These are phyloP conservation scores for Barypeithes pellucidus DNA, from an alignment of 2,888 invertebrate genomes.

Conservation along the genomic window DNA sequence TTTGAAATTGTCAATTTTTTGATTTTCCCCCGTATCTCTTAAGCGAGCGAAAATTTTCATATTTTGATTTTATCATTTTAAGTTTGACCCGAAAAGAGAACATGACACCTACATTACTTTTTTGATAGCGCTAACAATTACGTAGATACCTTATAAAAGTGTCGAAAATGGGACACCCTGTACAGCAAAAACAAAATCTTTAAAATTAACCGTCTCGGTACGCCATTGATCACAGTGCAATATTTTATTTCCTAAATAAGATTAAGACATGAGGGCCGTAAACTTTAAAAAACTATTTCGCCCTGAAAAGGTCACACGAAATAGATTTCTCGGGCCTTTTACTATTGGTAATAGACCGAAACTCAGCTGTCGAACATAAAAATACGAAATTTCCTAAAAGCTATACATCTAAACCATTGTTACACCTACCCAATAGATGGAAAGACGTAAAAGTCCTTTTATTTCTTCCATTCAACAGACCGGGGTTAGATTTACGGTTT, in stretches of 20 bases:
- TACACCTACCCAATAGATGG: conserved; percentile 50
- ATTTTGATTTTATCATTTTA: too few species aligned
- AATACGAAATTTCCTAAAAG: conserved; percentile 50
- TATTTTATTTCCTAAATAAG: background rate
- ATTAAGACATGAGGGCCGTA: conserved; percentile 33
- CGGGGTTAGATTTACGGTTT: conserved; percentile 44
- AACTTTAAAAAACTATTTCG: conserved; percentile 35
- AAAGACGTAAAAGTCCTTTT: conserved; percentile 50
- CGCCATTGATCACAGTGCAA: too few species aligned
- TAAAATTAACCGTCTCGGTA: too few species aligned
- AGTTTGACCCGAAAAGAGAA: too few species aligned
- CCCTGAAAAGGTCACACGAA: conserved; percentile 35
- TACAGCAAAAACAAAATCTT: too few species aligned
- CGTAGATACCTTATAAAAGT: too few species aligned
- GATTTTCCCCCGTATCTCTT: too few species aligned
- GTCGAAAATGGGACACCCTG: too few species aligned
- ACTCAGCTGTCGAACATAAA: conserved; percentile 51
- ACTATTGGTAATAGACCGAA: conserved; percentile 47
- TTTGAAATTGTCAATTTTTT: too few species aligned
- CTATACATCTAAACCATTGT: conserved; percentile 49
- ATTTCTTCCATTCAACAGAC: conserved; percentile 44
- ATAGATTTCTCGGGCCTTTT: conserved; percentile 43
- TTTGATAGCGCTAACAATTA: too few species aligned
- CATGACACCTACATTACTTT: too few species aligned
- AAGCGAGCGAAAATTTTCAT: too few species aligned